These are phyloP conservation scores for Garrulus glandarius DNA, from an alignment of 2,797 vertebrate genomes.

Conservation along the genomic window DNA sequence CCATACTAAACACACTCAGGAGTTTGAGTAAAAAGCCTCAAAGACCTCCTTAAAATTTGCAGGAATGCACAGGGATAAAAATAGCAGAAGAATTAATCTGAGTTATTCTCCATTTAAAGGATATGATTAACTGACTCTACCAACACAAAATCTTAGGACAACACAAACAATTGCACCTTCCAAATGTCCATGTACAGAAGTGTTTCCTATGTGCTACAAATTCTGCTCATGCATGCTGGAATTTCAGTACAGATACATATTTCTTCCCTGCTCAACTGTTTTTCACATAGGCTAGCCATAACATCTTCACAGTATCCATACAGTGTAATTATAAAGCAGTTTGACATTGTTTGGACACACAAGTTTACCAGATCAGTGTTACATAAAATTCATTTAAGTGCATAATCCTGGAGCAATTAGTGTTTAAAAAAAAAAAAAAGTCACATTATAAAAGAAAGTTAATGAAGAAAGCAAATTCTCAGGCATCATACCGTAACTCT, in stretches of 20 bases:
- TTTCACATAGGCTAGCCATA: background rate
- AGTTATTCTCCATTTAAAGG: background rate
- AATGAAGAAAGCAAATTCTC: background rate
- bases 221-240: background rate
- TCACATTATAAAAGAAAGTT: background rate
- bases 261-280: background rate
- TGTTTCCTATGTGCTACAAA: background rate
- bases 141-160: background rate
- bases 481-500: slow-evolving; percentile 81
- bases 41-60: background rate
- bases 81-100: background rate
- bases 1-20: background rate
- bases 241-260: background rate
- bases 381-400: background rate
- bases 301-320: background rate
- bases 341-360: background rate
- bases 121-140: background rate
- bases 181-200: background rate
- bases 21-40: background rate
- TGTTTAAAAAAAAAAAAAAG: background rate
- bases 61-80: background rate
- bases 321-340: background rate
- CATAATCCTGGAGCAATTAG: background rate
- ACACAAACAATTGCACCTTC: background rate
- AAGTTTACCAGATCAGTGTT: background rate